Base-by-base conservation (phyloP, 2,888 invertebrate genomes). In the Oasisia sp. region DNA sequence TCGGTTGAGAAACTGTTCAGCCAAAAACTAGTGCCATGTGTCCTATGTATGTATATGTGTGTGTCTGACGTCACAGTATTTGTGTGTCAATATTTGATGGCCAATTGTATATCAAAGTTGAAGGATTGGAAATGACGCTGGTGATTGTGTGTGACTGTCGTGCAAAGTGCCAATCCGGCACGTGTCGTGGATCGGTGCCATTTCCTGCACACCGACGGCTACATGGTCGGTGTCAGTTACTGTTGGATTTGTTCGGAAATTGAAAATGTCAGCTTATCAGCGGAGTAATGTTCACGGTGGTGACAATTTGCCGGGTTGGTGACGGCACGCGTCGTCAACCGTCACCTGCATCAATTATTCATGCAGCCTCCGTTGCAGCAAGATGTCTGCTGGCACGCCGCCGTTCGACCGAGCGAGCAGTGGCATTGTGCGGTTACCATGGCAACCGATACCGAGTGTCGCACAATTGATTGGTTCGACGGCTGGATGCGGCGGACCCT, bases 221-320 rank as follows among this genome's bases (percentile, higher is more conserved):
- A 38, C 38, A 38, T 38, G 38, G 38, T 38, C 38, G n/a, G n/a
- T 74, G 74, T 74, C 74, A 27, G 74, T 74, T 74, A 27, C 5
- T 74, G 74, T 74, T 27, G 27, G 74, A 74, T 74, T 74, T 74
- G 74, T 74, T 74, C 27, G n/a, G 4, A 74, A 74, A 74, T 74
- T 74, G 27, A 74, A 74, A 74, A 74, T 74, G 74, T 27, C 74
- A 74, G 74, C 74, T 74, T 74, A 74, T 74, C 74, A 27, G 74
- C 74, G 27, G 74, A 74, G 27, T n/a, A 19, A 74, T 74, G 74
- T 74, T 74, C n/a, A 74, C n/a, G 74, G 74, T 74, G 74, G 74
- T 74, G 74, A 74, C 74, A 74, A 27, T 74, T 74, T 74, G 74
- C 74, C 74, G 74, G 56, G 27, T 74, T n/a, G 74, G 74, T 74